Evolutionary conservation across 2,888 invertebrate species (phyloP).

Genomic region (Aspidiotus rigidus): DNA sequence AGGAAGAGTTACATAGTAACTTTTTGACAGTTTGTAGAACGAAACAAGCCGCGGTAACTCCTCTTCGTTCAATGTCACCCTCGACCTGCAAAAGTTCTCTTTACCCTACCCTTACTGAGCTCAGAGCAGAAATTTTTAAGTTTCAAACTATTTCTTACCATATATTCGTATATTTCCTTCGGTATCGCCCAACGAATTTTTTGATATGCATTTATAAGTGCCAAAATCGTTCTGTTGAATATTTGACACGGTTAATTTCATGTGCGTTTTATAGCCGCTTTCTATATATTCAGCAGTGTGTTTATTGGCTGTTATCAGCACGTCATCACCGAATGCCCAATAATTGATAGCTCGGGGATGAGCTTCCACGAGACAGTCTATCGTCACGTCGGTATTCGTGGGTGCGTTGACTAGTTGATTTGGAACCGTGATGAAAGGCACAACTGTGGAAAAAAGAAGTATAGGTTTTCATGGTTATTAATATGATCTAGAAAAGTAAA

Average conservation of each 20-base stretch:
- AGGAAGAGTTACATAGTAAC: neutral
- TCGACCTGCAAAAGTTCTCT: neutral
- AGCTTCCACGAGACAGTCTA: conserved; percentile 88
- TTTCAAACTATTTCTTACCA: conserved; percentile 57
- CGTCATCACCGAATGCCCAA: conserved; percentile 66
- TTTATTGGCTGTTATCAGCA: conserved; percentile 73
- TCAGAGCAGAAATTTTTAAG: no score
- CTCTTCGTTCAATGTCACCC: neutral
- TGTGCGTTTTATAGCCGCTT: conserved; percentile 79
- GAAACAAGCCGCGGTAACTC: neutral
- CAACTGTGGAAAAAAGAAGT: conserved; percentile 51
- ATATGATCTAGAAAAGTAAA: no score
- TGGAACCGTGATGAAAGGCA: conserved; percentile 89
- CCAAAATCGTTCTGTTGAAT: conserved; percentile 77
- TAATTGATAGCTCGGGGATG: conserved; percentile 85
- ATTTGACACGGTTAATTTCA: conserved; percentile 78
- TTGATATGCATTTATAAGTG: conserved; percentile 84
- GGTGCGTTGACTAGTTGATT: conserved; percentile 89
- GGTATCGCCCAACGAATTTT: conserved; percentile 86
- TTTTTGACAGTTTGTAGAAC: neutral
- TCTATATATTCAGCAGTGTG: conserved; percentile 74
- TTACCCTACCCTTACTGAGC: no score
- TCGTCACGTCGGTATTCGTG: conserved; percentile 78
- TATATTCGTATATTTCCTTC: conserved; percentile 86
- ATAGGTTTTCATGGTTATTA: no score